phyloP scores from a whole-genome alignment of 2,888 invertebrate species.

The Amiota minor region DNA sequence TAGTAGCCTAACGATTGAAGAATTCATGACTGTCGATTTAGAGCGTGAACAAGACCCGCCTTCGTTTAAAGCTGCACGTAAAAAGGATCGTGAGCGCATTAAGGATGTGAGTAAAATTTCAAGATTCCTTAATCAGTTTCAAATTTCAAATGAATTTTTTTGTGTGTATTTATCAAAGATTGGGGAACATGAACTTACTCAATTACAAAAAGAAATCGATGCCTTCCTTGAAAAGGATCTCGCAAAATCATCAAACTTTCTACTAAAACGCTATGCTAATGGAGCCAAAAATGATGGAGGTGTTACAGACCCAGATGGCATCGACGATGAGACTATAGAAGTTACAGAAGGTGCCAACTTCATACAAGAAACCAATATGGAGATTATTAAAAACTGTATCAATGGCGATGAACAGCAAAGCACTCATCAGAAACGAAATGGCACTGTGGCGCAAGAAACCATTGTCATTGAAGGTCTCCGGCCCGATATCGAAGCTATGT shows the following conservation, averaged over 20 bases:
- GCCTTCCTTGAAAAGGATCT: constrained; percentile 82
- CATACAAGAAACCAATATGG: constrained; percentile 74
- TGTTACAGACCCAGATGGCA: background rate
- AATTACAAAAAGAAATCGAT: constrained; percentile 91
- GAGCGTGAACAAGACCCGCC: constrained; percentile 97
- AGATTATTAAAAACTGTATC: constrained; percentile 73
- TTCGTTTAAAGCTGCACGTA: constrained; percentile 91
- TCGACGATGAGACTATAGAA: constrained; percentile 65
- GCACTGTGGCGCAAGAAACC: constrained; percentile 31
- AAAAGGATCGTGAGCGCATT: constrained; percentile 88
- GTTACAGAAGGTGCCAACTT: constrained; percentile 73
- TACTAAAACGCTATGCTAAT: constrained; percentile 50
- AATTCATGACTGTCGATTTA: constrained; percentile 96
- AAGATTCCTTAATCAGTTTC: background rate
- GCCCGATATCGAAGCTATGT: constrained; percentile 86
- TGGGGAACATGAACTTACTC: constrained; percentile 80
- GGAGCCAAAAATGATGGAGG: background rate
- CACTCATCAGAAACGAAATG: constrained; percentile 5
- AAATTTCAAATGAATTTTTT: background rate
- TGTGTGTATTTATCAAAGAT: constrained; percentile 53
- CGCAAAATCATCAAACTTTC: constrained; percentile 71
- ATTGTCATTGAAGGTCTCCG: constrained; percentile 74
- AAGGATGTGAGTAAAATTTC: constrained; percentile 77
- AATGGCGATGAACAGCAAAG: constrained; percentile 56
- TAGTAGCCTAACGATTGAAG: constrained; percentile 93